Evolutionary conservation across 2,888 invertebrate species (phyloP).

Genomic region (Xylophagus ater): DNA sequence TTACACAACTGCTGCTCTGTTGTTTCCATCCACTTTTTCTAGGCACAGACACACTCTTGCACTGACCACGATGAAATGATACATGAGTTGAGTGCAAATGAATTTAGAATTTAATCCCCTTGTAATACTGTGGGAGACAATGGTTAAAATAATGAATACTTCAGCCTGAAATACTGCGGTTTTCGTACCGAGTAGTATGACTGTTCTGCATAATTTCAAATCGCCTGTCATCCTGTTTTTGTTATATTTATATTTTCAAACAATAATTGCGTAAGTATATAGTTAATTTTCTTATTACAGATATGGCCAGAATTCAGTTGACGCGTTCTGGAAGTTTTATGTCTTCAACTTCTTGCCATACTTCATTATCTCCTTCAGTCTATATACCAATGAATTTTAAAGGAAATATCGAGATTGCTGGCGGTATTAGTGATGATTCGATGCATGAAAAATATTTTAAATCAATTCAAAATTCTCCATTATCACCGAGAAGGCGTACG

Average conservation of each 20-base stretch:
- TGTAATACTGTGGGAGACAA: too few species aligned
- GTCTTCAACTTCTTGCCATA: slow-evolving; percentile 31
- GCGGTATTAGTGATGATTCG: slow-evolving; percentile 59
- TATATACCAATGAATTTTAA: slow-evolving; percentile 6
- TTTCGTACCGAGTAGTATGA: too few species aligned
- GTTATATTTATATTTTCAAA: background rate
- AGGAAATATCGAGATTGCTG: slow-evolving; percentile 35
- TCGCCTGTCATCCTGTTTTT: too few species aligned
- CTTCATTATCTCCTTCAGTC: slow-evolving; percentile 11
- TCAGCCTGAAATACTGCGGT: too few species aligned
- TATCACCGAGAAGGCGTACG: slow-evolving; percentile 43
- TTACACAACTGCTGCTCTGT: too few species aligned
- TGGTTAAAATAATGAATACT: too few species aligned
- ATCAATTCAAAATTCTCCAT: slow-evolving; percentile 58
- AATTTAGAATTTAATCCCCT: too few species aligned
- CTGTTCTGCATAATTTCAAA: too few species aligned
- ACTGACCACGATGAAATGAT: too few species aligned
- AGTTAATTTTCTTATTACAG: slow-evolving; percentile 9
- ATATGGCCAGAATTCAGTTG: slow-evolving; percentile 24
- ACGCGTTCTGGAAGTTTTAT: slow-evolving; percentile 38
- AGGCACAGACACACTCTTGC: too few species aligned
- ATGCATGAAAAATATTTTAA: slow-evolving; percentile 73
- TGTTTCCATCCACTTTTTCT: too few species aligned
- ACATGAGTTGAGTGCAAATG: too few species aligned
- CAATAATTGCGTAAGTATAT: background rate